Evolutionary conservation across 2,797 vertebrate species (phyloP), one percentile per base, ranked within the genome.

Genomic region (Rhadinocentrus ornatus): DNA sequence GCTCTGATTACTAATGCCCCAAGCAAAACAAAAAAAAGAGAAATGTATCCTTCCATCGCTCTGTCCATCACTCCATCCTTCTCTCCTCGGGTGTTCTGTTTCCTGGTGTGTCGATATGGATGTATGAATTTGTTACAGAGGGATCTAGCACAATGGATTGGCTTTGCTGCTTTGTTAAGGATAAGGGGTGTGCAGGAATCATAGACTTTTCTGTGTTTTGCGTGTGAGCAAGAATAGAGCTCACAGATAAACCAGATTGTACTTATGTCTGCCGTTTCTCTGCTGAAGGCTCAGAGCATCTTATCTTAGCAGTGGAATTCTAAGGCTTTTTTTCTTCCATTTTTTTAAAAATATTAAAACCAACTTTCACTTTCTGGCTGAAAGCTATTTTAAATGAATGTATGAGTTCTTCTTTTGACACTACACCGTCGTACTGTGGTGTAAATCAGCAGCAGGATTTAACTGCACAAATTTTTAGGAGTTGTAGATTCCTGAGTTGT

Each of bases 41-140:
- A 85, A 79, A 78, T 73, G 61, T 83, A 88, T 86, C 78, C 87
- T 66, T 81, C 80, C 73, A 80, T 87, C 79, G 77, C 67, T 77
- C 71, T 32, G 67, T 78, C 78, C 81, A 71, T 89, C 82, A 75
- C 70, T 83, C 84, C 77, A 81, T 86, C 86, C 83, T 72, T 64
- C 79, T 78, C 85, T 86, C 84, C 79, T 84, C 39, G 69, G 88
- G 85, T 84, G 83, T 67, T 86, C 82, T 82, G 82, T 90, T 86
- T 89, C 86, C 88, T 59, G 68, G 81, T 87, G 83, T 78, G 90
- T 89, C 75, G 84, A 91, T 91, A 89, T 88, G 84, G 90, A 91
- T 89, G 89, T 91, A 89, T 90, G 91, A 92, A 93, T 92, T 91
- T 86, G 89, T 92, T 92, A 86, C 87, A 86, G 88, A 85, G 72